Conservation (phyloP, 2,888 invertebrate genomes). For the Amitus sp. region DNA sequence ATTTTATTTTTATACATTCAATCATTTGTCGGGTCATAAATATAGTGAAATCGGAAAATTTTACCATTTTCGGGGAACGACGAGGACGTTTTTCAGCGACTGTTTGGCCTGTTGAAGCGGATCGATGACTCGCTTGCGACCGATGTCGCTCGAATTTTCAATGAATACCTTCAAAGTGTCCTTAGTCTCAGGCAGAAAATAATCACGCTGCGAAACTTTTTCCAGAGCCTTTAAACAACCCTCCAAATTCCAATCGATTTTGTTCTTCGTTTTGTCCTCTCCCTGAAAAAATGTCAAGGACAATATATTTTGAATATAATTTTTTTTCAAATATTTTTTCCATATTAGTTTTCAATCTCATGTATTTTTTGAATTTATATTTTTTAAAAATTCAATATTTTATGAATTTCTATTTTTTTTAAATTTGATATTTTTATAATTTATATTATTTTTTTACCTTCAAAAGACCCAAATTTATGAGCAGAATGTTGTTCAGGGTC, state of each 20-base stretch:
- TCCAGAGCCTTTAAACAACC: conserved; percentile 72
- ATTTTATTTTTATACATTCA: no score
- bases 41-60: no score
- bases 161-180: conserved; percentile 69
- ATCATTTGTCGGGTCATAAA: no score
- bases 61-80: background rate
- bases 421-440: conserved; percentile 55
- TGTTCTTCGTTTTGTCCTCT: conserved; percentile 74
- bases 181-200: conserved; percentile 68
- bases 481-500: conserved; percentile 72
- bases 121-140: conserved; percentile 49
- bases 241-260: conserved; percentile 72
- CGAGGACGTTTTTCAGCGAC: conserved; percentile 51
- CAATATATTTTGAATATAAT: no score
- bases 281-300: conserved; percentile 67
- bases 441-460: conserved; percentile 69
- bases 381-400: no score
- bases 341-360: no score
- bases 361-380: no score
- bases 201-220: conserved; percentile 67
- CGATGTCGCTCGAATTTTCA: conserved; percentile 61
- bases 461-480: conserved; percentile 75
- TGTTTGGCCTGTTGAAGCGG: conserved; percentile 56
- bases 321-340: no score
- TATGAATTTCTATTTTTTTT: background rate